Evolutionary conservation across 2,888 invertebrate species (phyloP).

Genomic region (Cosmopolites sordidus): DNA sequence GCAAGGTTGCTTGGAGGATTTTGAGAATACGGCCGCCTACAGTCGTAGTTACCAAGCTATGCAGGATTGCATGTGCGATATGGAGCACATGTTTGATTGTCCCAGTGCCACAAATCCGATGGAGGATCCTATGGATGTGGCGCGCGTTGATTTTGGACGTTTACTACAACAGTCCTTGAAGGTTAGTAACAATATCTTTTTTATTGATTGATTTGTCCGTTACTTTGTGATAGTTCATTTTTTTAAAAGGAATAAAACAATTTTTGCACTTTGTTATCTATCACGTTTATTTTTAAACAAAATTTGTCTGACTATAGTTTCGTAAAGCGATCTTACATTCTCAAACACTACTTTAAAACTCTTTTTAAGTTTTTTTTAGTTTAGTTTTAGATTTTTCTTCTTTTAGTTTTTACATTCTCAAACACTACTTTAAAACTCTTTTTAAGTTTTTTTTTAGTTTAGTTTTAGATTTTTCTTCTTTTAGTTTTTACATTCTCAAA

Average conservation of each 20-base stretch:
- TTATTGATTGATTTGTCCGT: not conserved
- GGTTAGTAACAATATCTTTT: constrained; percentile 44
- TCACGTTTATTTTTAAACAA: too few relatives aligned
- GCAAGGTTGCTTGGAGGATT: constrained; percentile 85
- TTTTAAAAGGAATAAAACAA: too few relatives aligned
- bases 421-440: too few relatives aligned
- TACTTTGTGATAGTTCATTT: too few relatives aligned
- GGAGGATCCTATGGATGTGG: constrained; percentile 42
- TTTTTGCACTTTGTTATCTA: too few relatives aligned
- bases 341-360: too few relatives aligned
- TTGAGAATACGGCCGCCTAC: constrained; percentile 93
- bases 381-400: constrained; percentile 4
- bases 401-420: too few relatives aligned
- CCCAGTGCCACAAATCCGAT: constrained; percentile 54
- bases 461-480: too few relatives aligned
- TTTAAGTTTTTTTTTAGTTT: too few relatives aligned
- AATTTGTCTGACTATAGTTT: too few relatives aligned
- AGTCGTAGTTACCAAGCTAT: constrained; percentile 88
- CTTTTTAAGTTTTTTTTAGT: constrained; percentile 4
- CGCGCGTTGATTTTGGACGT: constrained; percentile 61
- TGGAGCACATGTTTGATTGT: constrained; percentile 96
- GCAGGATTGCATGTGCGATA: constrained; percentile 96
- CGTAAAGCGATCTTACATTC: too few relatives aligned
- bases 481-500: too few relatives aligned
- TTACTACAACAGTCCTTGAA: constrained; percentile 59